Evolutionary conservation across 2,888 invertebrate species (phyloP), one percentile per base, ranked within the genome.

Genomic region (Harpagoxenus sublaevis): DNA sequence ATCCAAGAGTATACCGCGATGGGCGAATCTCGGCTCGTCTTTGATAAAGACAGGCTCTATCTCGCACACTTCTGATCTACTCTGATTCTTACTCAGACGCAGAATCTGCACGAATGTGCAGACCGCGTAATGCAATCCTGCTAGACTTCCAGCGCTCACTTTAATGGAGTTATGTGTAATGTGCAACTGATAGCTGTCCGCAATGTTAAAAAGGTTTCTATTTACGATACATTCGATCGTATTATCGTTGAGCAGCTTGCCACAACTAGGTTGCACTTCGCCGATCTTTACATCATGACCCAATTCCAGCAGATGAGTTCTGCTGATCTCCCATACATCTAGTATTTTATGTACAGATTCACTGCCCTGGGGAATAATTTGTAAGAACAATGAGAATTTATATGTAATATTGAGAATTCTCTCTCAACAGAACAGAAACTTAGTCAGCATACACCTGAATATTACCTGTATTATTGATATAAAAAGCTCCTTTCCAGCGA

Each of bases 1-100:
- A 90, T 97, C 97, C 86, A 97, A 93, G 62, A 96, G 93, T 70
- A 96, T 95, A 6, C 96, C 97, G 86, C 97, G 94, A 89, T 96
- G 96, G 48, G 95, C 94, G 57, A 96, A 94, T 77, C 96, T 95
- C 2, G 97, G 96, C 90, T 96, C 95, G 90, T 97, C 97, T 86
- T 96, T 96, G 84, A 96, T 96, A 51, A 96, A 92, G 65, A 96
- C 94, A 15, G 96, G 94, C 6, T 94, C 94, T 39, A 95, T 92
- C 86, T 95, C 94, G 77, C 93, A 94, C 3, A 91, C 89, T 60
- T 94, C 95, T 1, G 86, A 86, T 28, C 89, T 91, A 73, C 92
- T 93, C 5, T 90, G 88, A 85, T 90, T 93, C 85, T 94, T 94
- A 91, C 95, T 96, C 75, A 96, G 92, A 60, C 95, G 94, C 57